These are phyloP conservation scores for Scrobipalpa atriplicella DNA, from an alignment of 2,888 invertebrate species.

Conservation along the genomic window DNA sequence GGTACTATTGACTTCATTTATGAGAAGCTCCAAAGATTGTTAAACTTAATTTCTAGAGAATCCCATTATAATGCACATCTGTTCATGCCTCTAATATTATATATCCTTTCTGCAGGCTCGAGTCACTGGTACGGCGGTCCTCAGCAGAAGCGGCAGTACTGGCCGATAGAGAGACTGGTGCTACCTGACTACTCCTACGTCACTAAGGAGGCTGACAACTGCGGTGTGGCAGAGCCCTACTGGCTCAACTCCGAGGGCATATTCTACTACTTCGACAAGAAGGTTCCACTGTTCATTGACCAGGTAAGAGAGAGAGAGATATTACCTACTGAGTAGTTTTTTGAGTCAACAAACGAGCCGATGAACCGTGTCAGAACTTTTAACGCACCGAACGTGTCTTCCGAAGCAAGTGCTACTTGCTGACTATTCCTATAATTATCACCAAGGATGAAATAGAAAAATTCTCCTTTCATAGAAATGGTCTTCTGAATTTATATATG, in stretches of 20 bases:
- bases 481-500: background rate
- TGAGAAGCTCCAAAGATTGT: too few relatives aligned
- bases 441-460: too few relatives aligned
- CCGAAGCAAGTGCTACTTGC: too few relatives aligned
- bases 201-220: slow-evolving; percentile 81
- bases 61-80: too few relatives aligned
- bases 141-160: slow-evolving; percentile 82
- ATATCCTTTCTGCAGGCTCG: slow-evolving; percentile 44
- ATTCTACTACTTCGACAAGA: slow-evolving; percentile 84
- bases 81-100: background rate
- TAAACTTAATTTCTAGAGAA: too few relatives aligned
- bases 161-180: slow-evolving; percentile 82
- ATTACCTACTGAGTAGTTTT: too few relatives aligned
- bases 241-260: slow-evolving; percentile 87
- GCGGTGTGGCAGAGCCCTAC: slow-evolving; percentile 84
- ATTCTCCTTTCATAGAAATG: too few relatives aligned
- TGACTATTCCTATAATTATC: too few relatives aligned
- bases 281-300: slow-evolving; percentile 86
- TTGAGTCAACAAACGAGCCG: too few relatives aligned
- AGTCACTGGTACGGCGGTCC: slow-evolving; percentile 86
- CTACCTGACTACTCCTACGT: slow-evolving; percentile 81
- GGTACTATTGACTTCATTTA: too few relatives aligned
- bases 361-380: too few relatives aligned
- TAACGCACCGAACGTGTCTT: too few relatives aligned
- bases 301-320: slow-evolving; percentile 63